Evolutionary conservation across 2,888 invertebrate species (phyloP).

Genomic region (Melitaea athalia): DNA sequence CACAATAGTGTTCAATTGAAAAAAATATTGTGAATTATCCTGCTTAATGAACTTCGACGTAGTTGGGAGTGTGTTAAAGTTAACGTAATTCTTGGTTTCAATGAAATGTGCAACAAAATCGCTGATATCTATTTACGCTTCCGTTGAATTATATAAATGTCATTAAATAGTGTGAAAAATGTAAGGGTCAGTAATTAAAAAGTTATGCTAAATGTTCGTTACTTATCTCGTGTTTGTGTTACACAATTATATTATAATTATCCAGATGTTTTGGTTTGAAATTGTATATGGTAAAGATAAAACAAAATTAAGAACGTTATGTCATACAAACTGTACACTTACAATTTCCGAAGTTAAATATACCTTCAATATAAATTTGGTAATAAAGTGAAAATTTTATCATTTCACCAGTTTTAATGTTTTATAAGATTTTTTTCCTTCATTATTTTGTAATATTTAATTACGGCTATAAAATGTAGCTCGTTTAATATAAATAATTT

Average conservation of each 20-base stretch:
- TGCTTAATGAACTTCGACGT: neutral
- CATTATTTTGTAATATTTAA: constrained; percentile 1
- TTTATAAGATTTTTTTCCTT: neutral
- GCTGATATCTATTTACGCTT: constrained; percentile 1
- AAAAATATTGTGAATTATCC: neutral
- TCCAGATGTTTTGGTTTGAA: neutral
- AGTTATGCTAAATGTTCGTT: neutral
- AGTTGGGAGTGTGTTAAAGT: neutral
- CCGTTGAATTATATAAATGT: constrained; percentile 2
- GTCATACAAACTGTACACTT: constrained; percentile 2
- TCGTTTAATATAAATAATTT: constrained; percentile 9
- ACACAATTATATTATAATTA: neutral
- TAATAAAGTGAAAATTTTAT: neutral
- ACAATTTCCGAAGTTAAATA: neutral
- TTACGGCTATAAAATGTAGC: constrained; percentile 4
- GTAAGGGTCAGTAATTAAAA: neutral
- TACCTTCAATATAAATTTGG: neutral
- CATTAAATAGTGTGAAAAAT: neutral
- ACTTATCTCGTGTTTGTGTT: constrained; percentile 10
- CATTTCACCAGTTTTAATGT: neutral
- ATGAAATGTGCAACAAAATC: neutral
- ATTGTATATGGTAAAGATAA: neutral
- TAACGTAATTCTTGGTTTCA: neutral
- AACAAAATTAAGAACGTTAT: neutral
- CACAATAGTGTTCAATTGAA: neutral